Base-by-base conservation (phyloP, 2,888 invertebrate genomes). In the Onthophagus sagittarius region DNA sequence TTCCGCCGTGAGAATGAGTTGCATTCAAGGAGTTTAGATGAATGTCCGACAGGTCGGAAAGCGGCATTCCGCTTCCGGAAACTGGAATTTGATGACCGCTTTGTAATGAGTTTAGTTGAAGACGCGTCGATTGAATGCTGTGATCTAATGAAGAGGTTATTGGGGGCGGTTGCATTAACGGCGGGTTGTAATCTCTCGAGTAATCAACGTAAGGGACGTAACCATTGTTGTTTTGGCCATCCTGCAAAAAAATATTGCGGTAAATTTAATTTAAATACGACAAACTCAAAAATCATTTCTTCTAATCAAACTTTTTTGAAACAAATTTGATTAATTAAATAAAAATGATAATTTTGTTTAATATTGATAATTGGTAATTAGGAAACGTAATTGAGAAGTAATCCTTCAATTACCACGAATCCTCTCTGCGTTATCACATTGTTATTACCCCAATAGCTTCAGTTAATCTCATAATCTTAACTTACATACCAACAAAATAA, bases 131-230 rank as follows among this genome's bases (percentile, higher is more conserved):
- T 76, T 86, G 86, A 5, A 85, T 78, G 74, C 84, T 84, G 75
- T 86, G 85, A 75, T 84, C 84, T 62, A 89, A 85, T 0, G 89
- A 89, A 0, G 89, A 89, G 75, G 88, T 87, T 15, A 90, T 88
- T 69, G 89, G 86, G 9, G 89, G 84, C 69, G 81, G 83, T 77
- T 87, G 87, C 80, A 88, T 86, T 71, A 92, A 90, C 4, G 95
- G 95, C 1, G 96, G 96, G 80, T 94, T 95, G 85, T 96, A 96
- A 84, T 96, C 96, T 39, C 95, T 90, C 5, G 92, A 90, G 83
- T 95, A 96, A 84, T 96, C 96, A 69, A 94, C 94, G 84, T 95
- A 96, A 0, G 95, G 94, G 76, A 94, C 93, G 84, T 95, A 95
- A 31, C 94, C 94, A 82, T 94, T 94, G 84, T 92, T 93, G 85